Conservation (phyloP, 2,888 invertebrate species). For the Lamellibrachia columna region DNA sequence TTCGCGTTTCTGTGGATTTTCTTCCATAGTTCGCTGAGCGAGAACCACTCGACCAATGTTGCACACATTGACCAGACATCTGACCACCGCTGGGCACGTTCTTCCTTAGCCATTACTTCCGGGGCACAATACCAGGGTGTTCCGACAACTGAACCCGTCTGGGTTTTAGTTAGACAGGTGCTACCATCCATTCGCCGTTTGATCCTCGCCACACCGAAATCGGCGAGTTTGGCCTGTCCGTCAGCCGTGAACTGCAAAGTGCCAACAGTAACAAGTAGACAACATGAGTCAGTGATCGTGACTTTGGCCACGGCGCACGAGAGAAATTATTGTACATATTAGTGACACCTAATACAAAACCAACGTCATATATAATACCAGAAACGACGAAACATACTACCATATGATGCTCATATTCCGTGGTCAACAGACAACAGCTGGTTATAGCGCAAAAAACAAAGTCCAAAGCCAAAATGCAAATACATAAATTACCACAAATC, state of each 20-base stretch:
- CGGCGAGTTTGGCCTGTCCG: not conserved
- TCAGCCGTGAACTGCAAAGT: not conserved
- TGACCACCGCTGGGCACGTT: not conserved
- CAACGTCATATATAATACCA: no score
- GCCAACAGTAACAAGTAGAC: not conserved
- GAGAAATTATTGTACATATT: no score
- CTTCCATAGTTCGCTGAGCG: not conserved
- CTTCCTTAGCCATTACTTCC: not conserved
- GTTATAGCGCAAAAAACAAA: no score
- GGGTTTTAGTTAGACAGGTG: not conserved
- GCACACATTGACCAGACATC: not conserved
- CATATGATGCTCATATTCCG: no score
- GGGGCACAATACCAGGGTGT: not conserved
- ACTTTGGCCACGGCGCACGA: no score
- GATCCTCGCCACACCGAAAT: not conserved
- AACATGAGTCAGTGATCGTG: not conserved
- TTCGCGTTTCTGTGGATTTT: not conserved
- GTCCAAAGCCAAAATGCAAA: no score
- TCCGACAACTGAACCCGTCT: not conserved
- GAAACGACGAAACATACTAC: no score
- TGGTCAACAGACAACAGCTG: no score
- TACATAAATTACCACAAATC: not conserved
- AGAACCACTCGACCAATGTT: constrained; percentile 10
- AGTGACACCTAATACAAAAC: no score
- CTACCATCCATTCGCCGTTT: not conserved